phyloP scores from a whole-genome alignment of 1,140 invertebrate genomes.

The Reticulitermes speratus region DNA sequence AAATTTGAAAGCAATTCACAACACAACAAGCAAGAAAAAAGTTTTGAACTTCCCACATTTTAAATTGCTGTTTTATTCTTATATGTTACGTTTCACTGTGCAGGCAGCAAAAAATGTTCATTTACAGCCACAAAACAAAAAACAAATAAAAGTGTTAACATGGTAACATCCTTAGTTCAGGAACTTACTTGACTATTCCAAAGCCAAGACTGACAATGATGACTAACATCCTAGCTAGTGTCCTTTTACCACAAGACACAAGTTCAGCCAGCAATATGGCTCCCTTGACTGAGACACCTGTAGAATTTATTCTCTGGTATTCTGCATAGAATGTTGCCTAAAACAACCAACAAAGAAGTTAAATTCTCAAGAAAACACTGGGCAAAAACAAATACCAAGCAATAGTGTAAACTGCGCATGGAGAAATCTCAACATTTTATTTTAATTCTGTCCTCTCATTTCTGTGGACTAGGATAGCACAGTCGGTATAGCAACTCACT shows the following conservation, averaged over 20 bases:
- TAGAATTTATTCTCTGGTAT: conserved; percentile 77
- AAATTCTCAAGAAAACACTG: background rate
- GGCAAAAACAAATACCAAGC: background rate
- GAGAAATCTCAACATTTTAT: too few species aligned
- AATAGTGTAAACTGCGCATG: background rate
- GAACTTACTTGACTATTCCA: conserved; percentile 88
- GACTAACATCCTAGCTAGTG: conserved; percentile 87
- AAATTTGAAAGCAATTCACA: too few species aligned
- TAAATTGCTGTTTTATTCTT: too few species aligned
- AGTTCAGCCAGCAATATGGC: conserved; percentile 81
- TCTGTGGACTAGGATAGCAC: too few species aligned
- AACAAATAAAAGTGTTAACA: too few species aligned
- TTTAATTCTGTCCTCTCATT: too few species aligned
- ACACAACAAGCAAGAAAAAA: too few species aligned
- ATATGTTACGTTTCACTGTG: background rate
- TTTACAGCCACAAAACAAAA: background rate
- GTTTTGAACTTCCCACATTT: too few species aligned
- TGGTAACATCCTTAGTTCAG: too few species aligned
- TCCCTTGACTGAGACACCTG: conserved; percentile 64
- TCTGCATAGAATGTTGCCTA: conserved; percentile 87
- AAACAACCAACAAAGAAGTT: background rate
- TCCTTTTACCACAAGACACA: conserved; percentile 84
- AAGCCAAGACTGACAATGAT: conserved; percentile 93
- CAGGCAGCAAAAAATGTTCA: background rate
- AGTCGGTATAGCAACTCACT: too few species aligned